Base-by-base conservation (phyloP, 1,140 invertebrate genomes). In the Epicauta chinensis region DNA sequence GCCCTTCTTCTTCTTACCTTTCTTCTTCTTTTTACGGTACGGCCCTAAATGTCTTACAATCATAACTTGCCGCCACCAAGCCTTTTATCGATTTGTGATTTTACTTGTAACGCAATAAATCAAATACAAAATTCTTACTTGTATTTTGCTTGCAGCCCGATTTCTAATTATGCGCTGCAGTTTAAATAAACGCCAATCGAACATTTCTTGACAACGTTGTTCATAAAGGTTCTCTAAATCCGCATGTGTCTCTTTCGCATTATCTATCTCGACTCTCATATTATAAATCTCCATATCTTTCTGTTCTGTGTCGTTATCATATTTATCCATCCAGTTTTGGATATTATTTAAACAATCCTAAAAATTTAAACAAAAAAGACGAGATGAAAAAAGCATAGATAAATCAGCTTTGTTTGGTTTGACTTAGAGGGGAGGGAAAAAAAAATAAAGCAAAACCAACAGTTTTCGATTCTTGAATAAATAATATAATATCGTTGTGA, bases 21-120 rank as follows among this genome's bases (percentile, higher is more conserved):
- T 39, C 32, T 10, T 11, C 35, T 29, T 37, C 16, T 31, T 16
- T 37, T 6, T 3, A 3, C 40, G 15, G 16, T 43, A 51, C 10
- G 23, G 49, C 1, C 49, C 49, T 30, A 51, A 36, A 10, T 52
- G 16, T 16, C 16, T 44, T n/a, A 16, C 44, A 10, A 37, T 11
- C 50, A 52, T 52, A 3, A 31, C 30, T 14, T 16, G 34, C 16
- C 50, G 15, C 50, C 50, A 52, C 50, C 50, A 52, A 13, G 32
- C 34, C 32, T 37, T 11, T n/a, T 37, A 47, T 37, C 2, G 2
- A 13, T 12, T 16, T 15, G 13, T 47, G n/a, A n/a, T n/a, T n/a
- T n/a, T n/a, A n/a, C n/a, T n/a, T n/a, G n/a, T n/a, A n/a, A n/a
- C n/a, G n/a, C 4, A 7, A 47, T n/a, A 13, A 16, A 36, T 9